Evolutionary conservation across 2,888 invertebrate species (phyloP).

Genomic region (Stenurella melanura): DNA sequence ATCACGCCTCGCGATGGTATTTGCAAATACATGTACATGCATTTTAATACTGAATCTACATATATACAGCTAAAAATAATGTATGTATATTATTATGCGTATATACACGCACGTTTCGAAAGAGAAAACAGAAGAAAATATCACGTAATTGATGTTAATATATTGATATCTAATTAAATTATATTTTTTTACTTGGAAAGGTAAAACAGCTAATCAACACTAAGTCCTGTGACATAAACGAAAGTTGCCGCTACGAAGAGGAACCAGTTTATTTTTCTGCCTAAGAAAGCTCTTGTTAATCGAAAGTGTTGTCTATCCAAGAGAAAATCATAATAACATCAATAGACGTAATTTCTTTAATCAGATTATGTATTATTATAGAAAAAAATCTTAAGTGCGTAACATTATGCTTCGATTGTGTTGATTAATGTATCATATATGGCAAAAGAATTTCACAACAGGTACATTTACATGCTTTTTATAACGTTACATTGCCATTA

Average conservation of each 20-base stretch:
- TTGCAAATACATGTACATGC: no score
- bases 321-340: not conserved
- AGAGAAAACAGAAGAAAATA: not conserved
- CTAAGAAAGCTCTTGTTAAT: conserved; percentile 10
- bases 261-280: conserved; percentile 9
- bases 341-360: conserved; percentile 2
- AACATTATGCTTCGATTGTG: conserved; percentile 1
- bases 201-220: not conserved
- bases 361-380: conserved; percentile 2
- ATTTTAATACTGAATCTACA: no score
- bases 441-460: conserved; percentile 10
- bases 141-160: not conserved
- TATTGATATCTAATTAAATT: not conserved
- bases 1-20: no score
- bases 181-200: not conserved
- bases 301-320: conserved; percentile 3
- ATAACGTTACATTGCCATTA: not conserved
- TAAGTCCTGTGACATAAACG: conserved; percentile 9
- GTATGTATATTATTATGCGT: no score
- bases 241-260: conserved; percentile 1
- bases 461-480: conserved; percentile 18
- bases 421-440: conserved; percentile 17
- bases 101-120: not conserved
- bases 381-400: conserved; percentile 12
- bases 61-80: no score